Base-by-base conservation (phyloP, 2,113 vertebrate species). In the Forbesichthys papilliferus region DNA sequence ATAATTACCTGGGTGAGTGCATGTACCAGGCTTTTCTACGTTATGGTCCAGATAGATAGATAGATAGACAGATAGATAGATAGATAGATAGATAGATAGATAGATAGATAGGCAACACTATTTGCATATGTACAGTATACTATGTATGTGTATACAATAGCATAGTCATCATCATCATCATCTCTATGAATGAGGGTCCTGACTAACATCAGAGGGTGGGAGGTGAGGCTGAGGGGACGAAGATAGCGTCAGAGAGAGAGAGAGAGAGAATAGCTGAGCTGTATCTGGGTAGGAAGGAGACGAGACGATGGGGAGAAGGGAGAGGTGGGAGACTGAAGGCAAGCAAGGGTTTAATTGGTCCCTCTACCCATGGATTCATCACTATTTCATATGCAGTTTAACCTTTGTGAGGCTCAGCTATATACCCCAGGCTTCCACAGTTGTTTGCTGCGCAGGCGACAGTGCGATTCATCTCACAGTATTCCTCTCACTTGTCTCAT, bases 261-360 rank as follows among this genome's bases (percentile, higher is more conserved):
- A 60, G 20, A 20, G 69, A 79, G 63, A 82, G 52, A 51, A 57
- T 3, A 60, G 59, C 11, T 52, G 52, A 62, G 71, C 64, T 7
- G 49, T 34, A 55, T 52, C 42, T 62, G 61, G 68, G 64, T 42
- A 46, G 48, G 36, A 57, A 34, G 54, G 34, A 10, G 57, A 11
- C 1, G 34, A 14, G 10, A 10, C 42, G 48, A 18, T 9, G 48
- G 48, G n/a, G 36, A 18, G 54, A 48, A 27, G 33, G 42, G 27
- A 13, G 53, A 18, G 54, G 57, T 54, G 54, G 51, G 33, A 57
- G 71, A 77, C 84, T 78, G 82, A 71, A 70, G 77, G 64, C 85
- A 89, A 55, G 53, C 53, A 86, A 86, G 86, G 87, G 89, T 90
- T 94, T 95, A 95, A 96, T 94, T 96, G 94, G 93, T 89, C 81